phyloP scores from a whole-genome alignment of 2,113 vertebrate species.

The Cyanistes caeruleus region DNA sequence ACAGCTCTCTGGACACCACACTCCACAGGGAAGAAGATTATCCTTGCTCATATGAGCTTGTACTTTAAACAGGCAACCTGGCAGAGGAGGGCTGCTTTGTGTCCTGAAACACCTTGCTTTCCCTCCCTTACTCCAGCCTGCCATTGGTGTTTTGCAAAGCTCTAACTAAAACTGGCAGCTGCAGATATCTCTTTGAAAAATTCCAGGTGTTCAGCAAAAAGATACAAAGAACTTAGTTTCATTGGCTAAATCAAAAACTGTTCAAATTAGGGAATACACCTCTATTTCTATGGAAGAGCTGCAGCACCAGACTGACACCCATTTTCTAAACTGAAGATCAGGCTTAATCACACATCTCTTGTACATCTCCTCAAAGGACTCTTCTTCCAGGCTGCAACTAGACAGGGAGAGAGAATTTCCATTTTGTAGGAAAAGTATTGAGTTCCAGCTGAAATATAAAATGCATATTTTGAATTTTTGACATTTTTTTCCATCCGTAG shows the following conservation, averaged over 20 bases:
- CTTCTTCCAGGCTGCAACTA: neutral
- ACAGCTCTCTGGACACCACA: neutral
- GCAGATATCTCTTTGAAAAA: constrained; percentile 2
- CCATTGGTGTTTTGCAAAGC: neutral
- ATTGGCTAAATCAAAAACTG: neutral
- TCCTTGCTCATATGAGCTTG: neutral
- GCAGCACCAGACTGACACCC: neutral
- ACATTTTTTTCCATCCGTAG: neutral
- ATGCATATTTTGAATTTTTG: neutral
- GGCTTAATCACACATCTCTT: neutral
- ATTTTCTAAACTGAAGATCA: neutral
- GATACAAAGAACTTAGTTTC: neutral
- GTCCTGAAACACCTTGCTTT: constrained; percentile 3
- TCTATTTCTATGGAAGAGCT: neutral
- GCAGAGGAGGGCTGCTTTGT: neutral
- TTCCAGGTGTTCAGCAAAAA: neutral
- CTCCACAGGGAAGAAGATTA: neutral
- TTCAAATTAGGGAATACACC: neutral
- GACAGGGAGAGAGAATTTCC: neutral
- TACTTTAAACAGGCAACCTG: neutral
- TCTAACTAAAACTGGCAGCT: neutral
- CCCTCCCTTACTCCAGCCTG: neutral
- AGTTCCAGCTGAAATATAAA: neutral
- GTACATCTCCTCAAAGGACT: neutral
- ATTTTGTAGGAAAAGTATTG: neutral